Percentiles rank a stretch among this genome's conserved stretches.
phyloP scores from a whole-genome alignment of 53 echinoderm and acorn worm genomes.

The Holothuria leucospilota region DNA sequence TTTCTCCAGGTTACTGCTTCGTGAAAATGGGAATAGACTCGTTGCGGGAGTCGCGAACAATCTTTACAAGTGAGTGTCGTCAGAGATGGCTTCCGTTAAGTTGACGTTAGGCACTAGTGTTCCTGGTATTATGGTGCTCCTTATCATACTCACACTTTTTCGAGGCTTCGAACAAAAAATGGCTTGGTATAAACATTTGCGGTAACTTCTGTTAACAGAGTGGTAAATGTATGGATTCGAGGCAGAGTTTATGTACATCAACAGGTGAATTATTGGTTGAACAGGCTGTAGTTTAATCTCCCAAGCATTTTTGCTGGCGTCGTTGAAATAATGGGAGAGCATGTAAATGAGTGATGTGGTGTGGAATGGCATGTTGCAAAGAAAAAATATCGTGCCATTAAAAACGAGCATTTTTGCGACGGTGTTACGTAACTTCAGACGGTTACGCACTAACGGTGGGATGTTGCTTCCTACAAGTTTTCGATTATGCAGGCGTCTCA shows the following conservation, averaged over 20 bases:
- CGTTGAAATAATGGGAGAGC: not conserved
- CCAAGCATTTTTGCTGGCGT: not conserved
- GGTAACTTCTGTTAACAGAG: slow-evolving; percentile 26
- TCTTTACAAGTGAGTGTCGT: too few species aligned
- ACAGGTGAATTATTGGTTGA: slow-evolving; percentile 2
- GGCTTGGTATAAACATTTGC: slow-evolving; percentile 25
- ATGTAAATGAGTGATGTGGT: slow-evolving; percentile 18
- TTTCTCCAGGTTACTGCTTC: too few species aligned
- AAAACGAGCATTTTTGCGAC: slow-evolving; percentile 27
- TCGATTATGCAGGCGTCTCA: not conserved
- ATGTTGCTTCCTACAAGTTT: slow-evolving; percentile 11
- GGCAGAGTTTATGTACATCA: slow-evolving; percentile 30
- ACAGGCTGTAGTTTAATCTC: not conserved
- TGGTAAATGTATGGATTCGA: slow-evolving; percentile 19
- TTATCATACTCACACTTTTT: too few species aligned
- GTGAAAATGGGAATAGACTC: too few species aligned
- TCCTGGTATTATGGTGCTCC: too few species aligned
- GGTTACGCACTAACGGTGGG: not conserved
- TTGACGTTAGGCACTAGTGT: too few species aligned
- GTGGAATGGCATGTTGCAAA: slow-evolving; percentile 22
- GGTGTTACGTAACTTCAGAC: not conserved
- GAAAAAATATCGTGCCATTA: slow-evolving; percentile 29
- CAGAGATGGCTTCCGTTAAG: too few species aligned
- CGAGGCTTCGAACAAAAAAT: not conserved
- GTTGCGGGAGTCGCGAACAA: too few species aligned